Evolutionary conservation across 2,113 vertebrate species (phyloP).

Genomic region (Pseudorectes ferrugineus): DNA sequence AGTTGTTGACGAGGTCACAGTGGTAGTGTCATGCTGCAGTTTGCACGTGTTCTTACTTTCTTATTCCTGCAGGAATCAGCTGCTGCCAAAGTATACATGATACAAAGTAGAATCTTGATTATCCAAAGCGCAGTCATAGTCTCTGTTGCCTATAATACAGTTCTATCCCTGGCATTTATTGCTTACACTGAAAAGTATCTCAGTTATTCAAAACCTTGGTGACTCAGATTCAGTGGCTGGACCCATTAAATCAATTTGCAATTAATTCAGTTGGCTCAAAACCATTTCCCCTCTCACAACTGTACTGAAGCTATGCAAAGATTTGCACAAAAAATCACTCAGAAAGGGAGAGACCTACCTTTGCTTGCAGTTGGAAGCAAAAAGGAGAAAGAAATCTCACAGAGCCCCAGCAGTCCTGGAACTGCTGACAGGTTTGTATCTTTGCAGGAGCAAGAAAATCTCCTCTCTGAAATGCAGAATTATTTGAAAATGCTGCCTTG

Average conservation of each 20-base stretch:
- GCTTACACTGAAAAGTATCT: constrained; percentile 43
- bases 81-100: constrained; percentile 48
- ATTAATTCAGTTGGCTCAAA: background rate
- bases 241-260: constrained; percentile 5
- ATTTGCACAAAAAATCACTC: background rate
- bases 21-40: background rate
- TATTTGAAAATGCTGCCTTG: background rate
- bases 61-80: constrained; percentile 40
- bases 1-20: constrained; percentile 8
- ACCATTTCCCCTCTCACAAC: background rate
- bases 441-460: background rate
- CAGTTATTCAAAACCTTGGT: constrained; percentile 38
- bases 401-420: background rate
- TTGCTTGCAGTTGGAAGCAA: background rate
- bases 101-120: constrained; percentile 48
- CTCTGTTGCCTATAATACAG: constrained; percentile 31
- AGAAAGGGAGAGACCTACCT: background rate
- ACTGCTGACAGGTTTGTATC: background rate
- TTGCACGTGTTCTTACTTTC: constrained; percentile 31
- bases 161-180: constrained; percentile 45
- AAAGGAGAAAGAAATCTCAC: background rate
- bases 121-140: constrained; percentile 35
- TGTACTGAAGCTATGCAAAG: background rate
- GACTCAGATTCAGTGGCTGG: background rate
- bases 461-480: background rate